Conservation (phyloP, 2,113 vertebrate genomes). For the Coreoperca whiteheadi region DNA sequence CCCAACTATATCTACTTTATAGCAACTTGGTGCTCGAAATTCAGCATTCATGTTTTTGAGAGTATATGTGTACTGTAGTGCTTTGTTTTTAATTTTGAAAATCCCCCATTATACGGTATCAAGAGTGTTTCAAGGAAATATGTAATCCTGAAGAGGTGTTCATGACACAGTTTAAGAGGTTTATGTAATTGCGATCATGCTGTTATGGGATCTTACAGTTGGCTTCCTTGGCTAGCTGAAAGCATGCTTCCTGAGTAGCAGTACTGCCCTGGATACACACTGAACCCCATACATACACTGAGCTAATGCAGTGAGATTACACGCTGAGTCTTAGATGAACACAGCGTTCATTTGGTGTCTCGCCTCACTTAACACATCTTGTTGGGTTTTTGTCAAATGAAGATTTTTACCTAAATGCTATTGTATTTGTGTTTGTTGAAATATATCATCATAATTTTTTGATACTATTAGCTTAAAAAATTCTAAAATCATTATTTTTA, state of each 20-base stretch:
- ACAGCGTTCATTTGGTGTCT: conserved; percentile 35
- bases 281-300: conserved; percentile 56
- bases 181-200: conserved; percentile 70
- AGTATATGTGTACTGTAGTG: neutral
- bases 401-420: neutral
- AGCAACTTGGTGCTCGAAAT: neutral
- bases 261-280: conserved; percentile 76
- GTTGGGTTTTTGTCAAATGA: conserved; percentile 27
- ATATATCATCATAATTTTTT: neutral
- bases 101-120: conserved; percentile 19
- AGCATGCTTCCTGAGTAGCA: conserved; percentile 77
- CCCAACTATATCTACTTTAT: neutral
- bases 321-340: conserved; percentile 49
- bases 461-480: neutral
- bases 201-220: conserved; percentile 70
- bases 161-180: conserved; percentile 68
- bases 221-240: conserved; percentile 73
- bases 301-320: conserved; percentile 54
- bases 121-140: conserved; percentile 50
- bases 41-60: neutral
- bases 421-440: neutral
- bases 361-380: conserved; percentile 29
- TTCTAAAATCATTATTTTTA: neutral
- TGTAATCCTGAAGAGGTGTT: conserved; percentile 49
- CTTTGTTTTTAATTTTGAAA: conserved; percentile 35